A percentile compares a stretch with the other conserved stretches of the same genome.
Conservation (phyloP, 1,140 invertebrate species). For the Listronotus bonariensis region DNA sequence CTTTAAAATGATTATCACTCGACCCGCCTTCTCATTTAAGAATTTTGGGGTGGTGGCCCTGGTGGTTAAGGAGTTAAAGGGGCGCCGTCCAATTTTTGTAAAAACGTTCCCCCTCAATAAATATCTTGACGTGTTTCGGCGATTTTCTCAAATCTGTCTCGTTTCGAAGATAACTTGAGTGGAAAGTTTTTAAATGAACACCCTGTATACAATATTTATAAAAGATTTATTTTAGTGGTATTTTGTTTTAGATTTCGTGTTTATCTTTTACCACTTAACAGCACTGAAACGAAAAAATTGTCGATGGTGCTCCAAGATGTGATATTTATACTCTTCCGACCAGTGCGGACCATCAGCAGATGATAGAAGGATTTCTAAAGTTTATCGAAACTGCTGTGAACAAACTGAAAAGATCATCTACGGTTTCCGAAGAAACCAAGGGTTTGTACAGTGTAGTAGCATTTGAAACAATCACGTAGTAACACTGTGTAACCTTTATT, state of each 20-base stretch:
- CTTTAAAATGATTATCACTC: too few species aligned
- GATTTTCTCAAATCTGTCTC: too few species aligned
- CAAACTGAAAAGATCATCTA: slow-evolving; percentile 78
- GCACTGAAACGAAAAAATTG: slow-evolving; percentile 71
- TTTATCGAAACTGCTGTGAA: slow-evolving; percentile 89
- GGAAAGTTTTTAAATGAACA: too few species aligned
- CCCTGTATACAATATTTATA: too few species aligned
- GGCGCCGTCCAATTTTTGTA: too few species aligned
- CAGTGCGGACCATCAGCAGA: slow-evolving; percentile 66
- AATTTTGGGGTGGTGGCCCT: too few species aligned
- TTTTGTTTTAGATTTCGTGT: slow-evolving; percentile 69
- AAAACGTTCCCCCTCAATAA: too few species aligned
- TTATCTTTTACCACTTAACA: slow-evolving; percentile 79
- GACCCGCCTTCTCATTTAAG: too few species aligned
- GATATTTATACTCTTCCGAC: slow-evolving; percentile 76
- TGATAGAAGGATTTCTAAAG: slow-evolving; percentile 78
- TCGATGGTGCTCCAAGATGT: slow-evolving; percentile 71
- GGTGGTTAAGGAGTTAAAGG: too few species aligned
- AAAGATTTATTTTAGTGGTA: too few species aligned
- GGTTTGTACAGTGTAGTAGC: slow-evolving; percentile 57
- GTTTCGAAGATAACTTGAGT: too few species aligned
- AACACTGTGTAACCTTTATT: slow-evolving; percentile 35
- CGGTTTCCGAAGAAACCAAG: slow-evolving; percentile 64
- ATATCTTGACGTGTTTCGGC: too few species aligned
- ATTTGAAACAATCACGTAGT: background rate